Percentiles rank a stretch among this genome's conserved stretches.
Conservation (phyloP, 2,113 vertebrate species). For the Paedocypris sp. region DNA sequence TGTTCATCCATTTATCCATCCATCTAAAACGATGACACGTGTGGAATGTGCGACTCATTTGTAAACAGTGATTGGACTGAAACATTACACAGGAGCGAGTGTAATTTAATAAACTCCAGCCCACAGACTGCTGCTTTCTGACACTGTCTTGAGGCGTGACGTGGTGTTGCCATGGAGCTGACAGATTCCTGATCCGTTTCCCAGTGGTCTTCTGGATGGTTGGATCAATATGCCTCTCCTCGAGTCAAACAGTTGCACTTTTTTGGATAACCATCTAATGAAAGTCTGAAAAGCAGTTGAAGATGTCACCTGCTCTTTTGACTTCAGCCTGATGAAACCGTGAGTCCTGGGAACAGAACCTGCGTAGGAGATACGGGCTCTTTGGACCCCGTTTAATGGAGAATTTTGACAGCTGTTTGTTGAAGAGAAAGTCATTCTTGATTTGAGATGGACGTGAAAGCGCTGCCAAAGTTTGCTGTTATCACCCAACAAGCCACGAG, state of each 20-base stretch:
- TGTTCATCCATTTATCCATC: too few species aligned
- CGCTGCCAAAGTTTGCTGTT: neutral
- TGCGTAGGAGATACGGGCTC: too few species aligned
- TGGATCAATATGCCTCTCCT: neutral
- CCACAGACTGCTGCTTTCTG: neutral
- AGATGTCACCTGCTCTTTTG: conserved; percentile 6
- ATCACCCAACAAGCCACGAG: neutral
- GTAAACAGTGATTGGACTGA: neutral
- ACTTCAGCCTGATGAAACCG: too few species aligned
- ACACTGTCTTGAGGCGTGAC: conserved; percentile 6
- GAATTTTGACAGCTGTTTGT: neutral
- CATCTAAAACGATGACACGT: too few species aligned
- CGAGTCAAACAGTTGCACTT: neutral
- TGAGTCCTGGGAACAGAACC: too few species aligned
- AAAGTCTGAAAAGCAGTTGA: conserved; percentile 1
- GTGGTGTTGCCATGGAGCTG: conserved; percentile 28
- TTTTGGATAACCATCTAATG: neutral
- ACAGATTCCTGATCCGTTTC: neutral
- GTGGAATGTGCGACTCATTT: too few species aligned
- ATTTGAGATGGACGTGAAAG: neutral
- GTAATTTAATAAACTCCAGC: conserved; percentile 7
- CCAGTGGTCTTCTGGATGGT: neutral
- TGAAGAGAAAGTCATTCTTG: neutral
- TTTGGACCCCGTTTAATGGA: neutral
- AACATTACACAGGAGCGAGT: conserved; percentile 1